These are phyloP conservation scores for Tryphoninae sp. DNA, from an alignment of 2,888 invertebrate species.

Conservation along the genomic window DNA sequence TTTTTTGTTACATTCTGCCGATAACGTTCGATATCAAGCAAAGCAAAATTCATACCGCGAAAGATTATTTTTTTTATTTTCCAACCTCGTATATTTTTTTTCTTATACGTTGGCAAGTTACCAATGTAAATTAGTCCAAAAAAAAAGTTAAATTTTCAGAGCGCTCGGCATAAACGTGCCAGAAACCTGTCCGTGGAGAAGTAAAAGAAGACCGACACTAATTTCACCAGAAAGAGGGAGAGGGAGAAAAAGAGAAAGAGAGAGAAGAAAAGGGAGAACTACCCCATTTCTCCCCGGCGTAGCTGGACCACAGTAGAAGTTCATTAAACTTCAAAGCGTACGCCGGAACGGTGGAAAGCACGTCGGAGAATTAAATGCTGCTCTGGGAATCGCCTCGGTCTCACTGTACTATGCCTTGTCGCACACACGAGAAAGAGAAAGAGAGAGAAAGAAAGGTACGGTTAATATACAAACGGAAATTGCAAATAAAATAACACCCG, in stretches of 20 bases:
- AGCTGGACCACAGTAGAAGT: slow-evolving; percentile 52
- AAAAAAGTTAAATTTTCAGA: slow-evolving; percentile 4
- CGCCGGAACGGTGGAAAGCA: slow-evolving; percentile 40
- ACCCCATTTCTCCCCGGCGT: slow-evolving; percentile 13
- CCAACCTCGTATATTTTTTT: background rate
- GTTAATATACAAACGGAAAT: slow-evolving; percentile 37
- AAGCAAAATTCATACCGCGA: background rate
- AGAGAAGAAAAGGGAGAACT: slow-evolving; percentile 12
- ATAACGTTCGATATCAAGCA: background rate
- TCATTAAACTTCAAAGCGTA: slow-evolving; percentile 59
- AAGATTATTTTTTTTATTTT: too few relatives aligned
- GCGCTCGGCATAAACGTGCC: slow-evolving; percentile 34
- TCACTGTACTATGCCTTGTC: background rate
- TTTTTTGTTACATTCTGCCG: too few relatives aligned
- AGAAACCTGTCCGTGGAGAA: slow-evolving; percentile 29
- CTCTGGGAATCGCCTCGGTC: slow-evolving; percentile 34
- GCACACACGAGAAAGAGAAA: background rate
- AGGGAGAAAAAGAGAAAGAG: background rate
- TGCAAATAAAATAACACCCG: slow-evolving; percentile 12
- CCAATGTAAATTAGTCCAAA: background rate
- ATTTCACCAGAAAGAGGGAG: slow-evolving; percentile 32
- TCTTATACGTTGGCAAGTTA: background rate
- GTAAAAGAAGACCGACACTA: slow-evolving; percentile 49
- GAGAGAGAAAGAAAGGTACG: too few relatives aligned
- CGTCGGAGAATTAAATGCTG: slow-evolving; percentile 52